Percentiles rank a stretch among this genome's conserved stretches.
phyloP scores from a whole-genome alignment of 2,888 invertebrate genomes.

The Drosophila flavopinicola region DNA sequence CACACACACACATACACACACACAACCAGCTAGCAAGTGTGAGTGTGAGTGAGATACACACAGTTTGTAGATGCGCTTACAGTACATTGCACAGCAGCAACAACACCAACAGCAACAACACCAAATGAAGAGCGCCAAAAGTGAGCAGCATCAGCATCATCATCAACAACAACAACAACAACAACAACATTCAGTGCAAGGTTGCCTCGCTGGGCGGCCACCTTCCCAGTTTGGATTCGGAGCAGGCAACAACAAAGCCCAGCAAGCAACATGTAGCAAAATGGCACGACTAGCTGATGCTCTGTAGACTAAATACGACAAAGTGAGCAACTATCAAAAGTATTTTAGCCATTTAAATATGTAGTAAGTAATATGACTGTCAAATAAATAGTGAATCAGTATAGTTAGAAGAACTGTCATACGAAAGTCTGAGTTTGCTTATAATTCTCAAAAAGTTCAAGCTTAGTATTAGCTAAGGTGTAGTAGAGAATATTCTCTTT shows the following conservation, averaged over 20 bases:
- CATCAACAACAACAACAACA: constrained; percentile 24
- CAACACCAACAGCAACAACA: constrained; percentile 28
- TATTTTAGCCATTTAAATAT: too few species aligned
- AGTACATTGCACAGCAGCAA: constrained; percentile 77
- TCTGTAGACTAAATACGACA: background rate
- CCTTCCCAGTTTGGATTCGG: constrained; percentile 15
- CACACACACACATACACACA: constrained; percentile 49
- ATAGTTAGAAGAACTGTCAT: too few species aligned
- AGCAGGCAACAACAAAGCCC: constrained; percentile 14
- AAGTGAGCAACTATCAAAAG: too few species aligned
- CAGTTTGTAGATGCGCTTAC: constrained; percentile 69
- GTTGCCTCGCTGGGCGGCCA: constrained; percentile 45
- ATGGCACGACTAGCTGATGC: constrained; percentile 4
- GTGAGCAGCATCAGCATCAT: constrained; percentile 55
- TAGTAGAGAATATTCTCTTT: too few species aligned
- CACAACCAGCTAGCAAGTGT: constrained; percentile 14
- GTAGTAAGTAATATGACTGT: too few species aligned
- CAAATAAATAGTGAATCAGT: too few species aligned
- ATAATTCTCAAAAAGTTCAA: too few species aligned
- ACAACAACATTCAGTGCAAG: constrained; percentile 43
- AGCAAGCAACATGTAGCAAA: constrained; percentile 1
- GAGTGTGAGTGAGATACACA: constrained; percentile 43
- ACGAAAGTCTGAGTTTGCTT: too few species aligned
- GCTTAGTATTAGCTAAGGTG: too few species aligned
- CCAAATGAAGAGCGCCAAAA: constrained; percentile 59